These are phyloP conservation scores for Carassius auratus DNA, from an alignment of 2,113 vertebrate species.

Conservation along the genomic window DNA sequence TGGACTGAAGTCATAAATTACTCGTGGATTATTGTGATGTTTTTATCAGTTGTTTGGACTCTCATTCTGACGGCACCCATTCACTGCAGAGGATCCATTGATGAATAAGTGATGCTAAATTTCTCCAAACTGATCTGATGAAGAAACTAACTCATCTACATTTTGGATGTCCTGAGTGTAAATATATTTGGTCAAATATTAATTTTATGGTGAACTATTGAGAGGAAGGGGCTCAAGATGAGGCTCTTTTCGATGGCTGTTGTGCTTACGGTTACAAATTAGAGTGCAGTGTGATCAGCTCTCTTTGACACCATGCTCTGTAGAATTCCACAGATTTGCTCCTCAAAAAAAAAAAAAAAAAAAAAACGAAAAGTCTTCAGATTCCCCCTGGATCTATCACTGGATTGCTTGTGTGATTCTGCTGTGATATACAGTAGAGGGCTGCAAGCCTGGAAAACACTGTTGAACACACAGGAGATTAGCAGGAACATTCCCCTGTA, in stretches of 20 bases:
- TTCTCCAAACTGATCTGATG: not conserved
- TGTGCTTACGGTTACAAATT: not conserved
- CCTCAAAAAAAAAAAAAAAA: not conserved
- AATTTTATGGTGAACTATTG: not conserved
- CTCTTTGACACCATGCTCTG: not conserved
- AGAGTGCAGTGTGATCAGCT: not conserved
- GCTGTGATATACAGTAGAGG: constrained; percentile 12
- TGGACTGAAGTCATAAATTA: not conserved
- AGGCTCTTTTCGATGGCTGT: not conserved
- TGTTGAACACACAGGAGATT: constrained; percentile 44
- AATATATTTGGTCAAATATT: too few relatives aligned
- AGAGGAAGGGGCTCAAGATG: not conserved
- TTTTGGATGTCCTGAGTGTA: too few relatives aligned
- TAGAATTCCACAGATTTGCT: not conserved
- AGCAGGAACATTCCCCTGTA: constrained; percentile 68
- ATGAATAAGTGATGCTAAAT: not conserved
- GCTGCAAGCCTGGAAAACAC: constrained; percentile 58
- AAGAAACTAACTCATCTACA: too few relatives aligned
- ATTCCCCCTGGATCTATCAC: not conserved
- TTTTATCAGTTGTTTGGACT: not conserved
- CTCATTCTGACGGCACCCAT: not conserved
- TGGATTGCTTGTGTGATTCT: not conserved
- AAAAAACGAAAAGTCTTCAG: not conserved
- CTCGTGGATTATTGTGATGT: not conserved
- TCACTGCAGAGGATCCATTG: not conserved